A percentile compares a stretch with the other conserved stretches of the same genome.
Conservation (phyloP, 2,797 vertebrate species). For the Spinus pinus region DNA sequence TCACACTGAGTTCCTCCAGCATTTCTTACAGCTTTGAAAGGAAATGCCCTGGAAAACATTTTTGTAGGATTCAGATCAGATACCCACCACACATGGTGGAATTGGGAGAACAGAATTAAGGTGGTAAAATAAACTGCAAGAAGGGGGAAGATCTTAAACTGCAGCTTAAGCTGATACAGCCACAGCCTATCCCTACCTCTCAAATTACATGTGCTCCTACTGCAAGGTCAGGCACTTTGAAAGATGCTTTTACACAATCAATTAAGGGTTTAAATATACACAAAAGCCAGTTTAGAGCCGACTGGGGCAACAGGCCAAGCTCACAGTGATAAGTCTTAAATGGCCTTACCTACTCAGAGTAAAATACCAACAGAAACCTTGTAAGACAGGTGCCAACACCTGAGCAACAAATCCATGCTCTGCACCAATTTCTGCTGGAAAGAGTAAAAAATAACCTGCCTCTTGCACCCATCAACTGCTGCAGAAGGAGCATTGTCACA, state of each 20-base stretch:
- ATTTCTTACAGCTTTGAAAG: neutral
- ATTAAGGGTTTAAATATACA: neutral
- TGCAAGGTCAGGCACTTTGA: neutral
- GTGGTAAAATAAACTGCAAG: neutral
- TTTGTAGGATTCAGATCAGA: neutral
- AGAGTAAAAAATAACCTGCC: neutral
- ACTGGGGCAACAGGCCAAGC: neutral
- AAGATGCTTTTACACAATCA: neutral
- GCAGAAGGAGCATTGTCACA: rapidly evolving
- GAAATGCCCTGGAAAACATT: neutral
- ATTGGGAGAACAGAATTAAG: neutral
- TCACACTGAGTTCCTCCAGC: neutral
- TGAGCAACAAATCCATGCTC: neutral
- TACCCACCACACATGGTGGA: neutral
- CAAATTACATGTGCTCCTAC: rapidly evolving
- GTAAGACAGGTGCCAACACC: rapidly evolving
- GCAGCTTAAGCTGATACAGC: neutral
- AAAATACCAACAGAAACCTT: rapidly evolving
- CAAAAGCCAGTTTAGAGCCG: neutral
- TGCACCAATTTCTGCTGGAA: neutral
- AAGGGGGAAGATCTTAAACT: neutral
- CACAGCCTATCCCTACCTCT: neutral
- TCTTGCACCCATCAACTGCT: neutral
- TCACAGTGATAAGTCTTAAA: neutral
- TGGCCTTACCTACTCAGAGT: neutral